phyloP scores from a whole-genome alignment of 1,140 invertebrate genomes.

The Pentalonia nigronervosa region DNA sequence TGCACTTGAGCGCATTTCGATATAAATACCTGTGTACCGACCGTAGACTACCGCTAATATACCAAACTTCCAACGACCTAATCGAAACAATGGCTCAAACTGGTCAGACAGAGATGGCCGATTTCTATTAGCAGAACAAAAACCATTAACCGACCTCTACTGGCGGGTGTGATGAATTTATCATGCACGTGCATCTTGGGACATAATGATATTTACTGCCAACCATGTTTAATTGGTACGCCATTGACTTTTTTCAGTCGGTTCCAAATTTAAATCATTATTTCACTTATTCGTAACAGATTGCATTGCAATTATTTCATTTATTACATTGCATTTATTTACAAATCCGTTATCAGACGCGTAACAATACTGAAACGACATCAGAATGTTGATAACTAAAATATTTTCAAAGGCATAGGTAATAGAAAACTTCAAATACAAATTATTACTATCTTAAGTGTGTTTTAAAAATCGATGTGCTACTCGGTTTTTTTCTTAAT shows the following conservation, averaged over 20 bases:
- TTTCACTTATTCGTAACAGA: background rate
- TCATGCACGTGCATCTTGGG: no score
- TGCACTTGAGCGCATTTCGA: background rate
- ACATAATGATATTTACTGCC: background rate
- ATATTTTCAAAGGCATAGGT: no score
- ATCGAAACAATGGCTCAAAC: background rate
- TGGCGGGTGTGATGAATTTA: background rate
- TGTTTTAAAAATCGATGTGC: no score
- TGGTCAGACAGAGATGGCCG: background rate
- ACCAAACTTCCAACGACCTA: background rate
- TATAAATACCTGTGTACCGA: background rate
- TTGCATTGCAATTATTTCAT: no score
- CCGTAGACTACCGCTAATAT: background rate
- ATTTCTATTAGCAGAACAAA: background rate
- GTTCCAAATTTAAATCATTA: background rate
- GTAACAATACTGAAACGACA: no score
- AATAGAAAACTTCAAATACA: no score
- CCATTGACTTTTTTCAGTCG: background rate
- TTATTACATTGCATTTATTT: no score
- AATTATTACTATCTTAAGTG: no score
- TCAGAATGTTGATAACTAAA: no score
- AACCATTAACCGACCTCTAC: background rate
- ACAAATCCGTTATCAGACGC: no score
- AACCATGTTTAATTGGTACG: background rate
- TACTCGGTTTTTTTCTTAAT: no score